Evolutionary conservation across 2,797 vertebrate species (phyloP), one percentile per base, ranked within the genome.

Genomic region (Hydrolagus colliei): DNA sequence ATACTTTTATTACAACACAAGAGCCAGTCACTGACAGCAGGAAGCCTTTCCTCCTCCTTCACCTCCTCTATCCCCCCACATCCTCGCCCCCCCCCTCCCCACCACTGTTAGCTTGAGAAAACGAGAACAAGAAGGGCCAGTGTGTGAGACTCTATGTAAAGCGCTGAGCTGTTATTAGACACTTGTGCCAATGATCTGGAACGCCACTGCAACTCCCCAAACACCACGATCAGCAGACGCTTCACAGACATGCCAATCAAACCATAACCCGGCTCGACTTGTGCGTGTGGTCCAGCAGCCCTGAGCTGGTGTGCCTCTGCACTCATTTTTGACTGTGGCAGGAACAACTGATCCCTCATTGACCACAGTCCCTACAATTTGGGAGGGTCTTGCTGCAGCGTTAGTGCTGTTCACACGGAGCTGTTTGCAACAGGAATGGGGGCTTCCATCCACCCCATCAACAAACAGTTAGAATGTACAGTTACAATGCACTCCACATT

Each of bases 251-350:
- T 80, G 73, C 86, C 88, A 88, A 86, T 88, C 86, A 87, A 79
- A 16, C 86, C 85, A 86, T 89, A 89, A 88, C 88, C 88, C 88
- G 88, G 87, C 89, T 87, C 90, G 87, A 91, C 88, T 88, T 90
- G 87, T 88, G 89, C 92, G 91, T 52, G 41, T 52, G 41, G 41
- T 52, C 41, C 41, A 52, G 41, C 41, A 52, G 41, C 41, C 41
- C 41, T 52, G 41, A 52, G 6, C 3, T 52, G 2, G 1, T 52
- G 41, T 52, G 41, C 41, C 41, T 52, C 41, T 52, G 0, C 41
- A 52, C 3, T 52, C 41, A 52, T 52, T 52, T 52, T 6, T 52
- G 41, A 52, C 41, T 6, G 41, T 52, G 41, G 41, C 41, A 52
- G 1, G 41, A 52, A 52, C 6, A 6, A 52, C 41, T 52, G 41